Evolutionary conservation across 2,113 vertebrate genomes (phyloP).

Genomic region (Zootoca vivipara): DNA sequence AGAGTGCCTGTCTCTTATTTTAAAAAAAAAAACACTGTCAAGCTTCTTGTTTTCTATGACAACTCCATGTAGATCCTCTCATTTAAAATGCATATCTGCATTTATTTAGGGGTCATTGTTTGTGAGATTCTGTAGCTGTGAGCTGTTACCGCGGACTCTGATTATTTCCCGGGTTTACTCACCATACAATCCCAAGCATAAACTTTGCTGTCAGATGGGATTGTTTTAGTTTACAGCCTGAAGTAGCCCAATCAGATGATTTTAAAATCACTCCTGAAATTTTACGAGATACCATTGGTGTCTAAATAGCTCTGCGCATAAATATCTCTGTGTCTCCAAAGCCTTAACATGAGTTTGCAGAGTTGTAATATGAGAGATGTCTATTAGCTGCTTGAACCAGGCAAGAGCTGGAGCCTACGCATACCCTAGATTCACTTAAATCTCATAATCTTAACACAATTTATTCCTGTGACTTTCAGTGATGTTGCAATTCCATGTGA

Average conservation of each 20-base stretch:
- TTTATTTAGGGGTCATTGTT: neutral
- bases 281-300: neutral
- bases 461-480: neutral
- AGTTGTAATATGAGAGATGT: slow-evolving; percentile 6
- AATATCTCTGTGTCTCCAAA: slow-evolving; percentile 23
- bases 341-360: slow-evolving; percentile 30
- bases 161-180: neutral
- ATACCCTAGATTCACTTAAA: neutral
- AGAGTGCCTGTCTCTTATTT: neutral
- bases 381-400: slow-evolving; percentile 29
- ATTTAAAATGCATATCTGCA: neutral
- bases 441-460: neutral
- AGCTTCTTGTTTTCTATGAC: neutral
- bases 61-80: neutral
- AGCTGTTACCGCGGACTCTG: neutral
- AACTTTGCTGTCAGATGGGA: neutral
- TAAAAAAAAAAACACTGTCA: neutral
- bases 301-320: neutral
- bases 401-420: neutral
- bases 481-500: neutral
- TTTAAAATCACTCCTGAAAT: neutral
- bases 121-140: neutral
- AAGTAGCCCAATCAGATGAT: neutral
- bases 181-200: neutral
- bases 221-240: neutral